Conservation (phyloP, 2,888 invertebrate genomes). For the Xanthia togata region DNA sequence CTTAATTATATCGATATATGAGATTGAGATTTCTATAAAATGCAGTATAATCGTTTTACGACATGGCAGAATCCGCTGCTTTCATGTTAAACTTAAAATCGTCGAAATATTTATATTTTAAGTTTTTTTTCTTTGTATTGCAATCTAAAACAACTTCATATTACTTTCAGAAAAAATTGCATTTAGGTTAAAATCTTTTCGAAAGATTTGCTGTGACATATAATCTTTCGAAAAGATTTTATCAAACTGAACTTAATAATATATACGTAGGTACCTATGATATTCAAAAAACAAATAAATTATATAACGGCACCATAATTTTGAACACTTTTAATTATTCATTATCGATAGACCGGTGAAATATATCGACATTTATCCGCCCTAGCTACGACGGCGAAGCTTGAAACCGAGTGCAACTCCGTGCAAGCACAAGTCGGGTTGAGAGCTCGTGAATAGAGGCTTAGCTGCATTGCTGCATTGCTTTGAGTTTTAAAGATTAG, state of each 20-base stretch:
- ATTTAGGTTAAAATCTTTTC: too few species aligned
- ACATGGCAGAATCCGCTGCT: neutral
- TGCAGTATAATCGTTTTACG: neutral
- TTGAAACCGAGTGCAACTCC: slow-evolving; percentile 70
- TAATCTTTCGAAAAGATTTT: neutral
- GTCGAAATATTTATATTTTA: neutral
- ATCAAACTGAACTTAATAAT: neutral
- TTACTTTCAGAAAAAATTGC: neutral
- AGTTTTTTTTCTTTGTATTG: too few species aligned
- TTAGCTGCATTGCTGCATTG: slow-evolving; percentile 27
- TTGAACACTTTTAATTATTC: slow-evolving; percentile 6
- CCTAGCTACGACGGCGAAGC: slow-evolving; percentile 60
- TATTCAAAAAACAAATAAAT: neutral
- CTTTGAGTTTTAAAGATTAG: neutral
- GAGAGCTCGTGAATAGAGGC: slow-evolving; percentile 42
- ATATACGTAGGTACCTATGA: neutral
- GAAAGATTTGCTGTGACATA: too few species aligned
- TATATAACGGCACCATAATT: neutral
- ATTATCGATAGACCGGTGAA: slow-evolving; percentile 27
- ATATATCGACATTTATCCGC: slow-evolving; percentile 46
- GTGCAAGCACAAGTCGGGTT: slow-evolving; percentile 63
- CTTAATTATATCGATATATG: slow-evolving; percentile 51
- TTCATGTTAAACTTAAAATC: neutral
- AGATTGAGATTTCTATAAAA: neutral
- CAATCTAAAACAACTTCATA: neutral